phyloP scores from a whole-genome alignment of 2,888 invertebrate genomes.

The Romanomermis culicivorax region DNA sequence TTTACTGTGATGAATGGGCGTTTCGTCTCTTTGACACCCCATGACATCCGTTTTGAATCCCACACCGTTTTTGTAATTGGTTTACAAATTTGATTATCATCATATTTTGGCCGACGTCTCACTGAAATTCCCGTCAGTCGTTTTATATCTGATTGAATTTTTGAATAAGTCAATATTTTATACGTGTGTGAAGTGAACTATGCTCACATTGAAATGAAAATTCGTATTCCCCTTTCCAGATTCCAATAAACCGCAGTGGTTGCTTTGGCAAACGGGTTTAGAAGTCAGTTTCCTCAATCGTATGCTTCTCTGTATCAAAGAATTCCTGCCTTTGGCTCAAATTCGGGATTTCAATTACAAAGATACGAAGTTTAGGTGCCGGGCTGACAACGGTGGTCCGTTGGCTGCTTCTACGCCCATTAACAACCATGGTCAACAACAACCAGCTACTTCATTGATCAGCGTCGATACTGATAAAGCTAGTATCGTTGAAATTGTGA shows the following conservation, averaged over 20 bases:
- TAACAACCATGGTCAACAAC: neutral
- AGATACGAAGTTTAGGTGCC: constrained; percentile 11
- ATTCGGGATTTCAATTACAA: constrained; percentile 24
- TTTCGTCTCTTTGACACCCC: too few relatives aligned
- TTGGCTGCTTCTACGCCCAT: too few relatives aligned
- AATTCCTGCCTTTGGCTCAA: constrained; percentile 37
- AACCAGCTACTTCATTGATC: neutral
- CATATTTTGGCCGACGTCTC: too few relatives aligned
- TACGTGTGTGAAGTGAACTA: too few relatives aligned
- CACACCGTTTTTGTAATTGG: too few relatives aligned
- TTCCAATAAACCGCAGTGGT: constrained; percentile 45
- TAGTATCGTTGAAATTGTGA: neutral
- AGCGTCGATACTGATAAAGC: neutral
- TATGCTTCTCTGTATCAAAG: constrained; percentile 56
- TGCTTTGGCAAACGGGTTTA: constrained; percentile 76
- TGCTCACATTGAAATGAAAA: too few relatives aligned
- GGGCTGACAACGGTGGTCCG: neutral
- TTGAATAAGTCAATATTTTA: too few relatives aligned
- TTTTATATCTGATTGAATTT: too few relatives aligned
- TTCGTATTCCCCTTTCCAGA: neutral
- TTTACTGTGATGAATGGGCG: too few relatives aligned
- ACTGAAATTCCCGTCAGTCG: too few relatives aligned
- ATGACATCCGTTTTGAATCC: too few relatives aligned
- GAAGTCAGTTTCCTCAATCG: constrained; percentile 61
- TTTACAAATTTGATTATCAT: too few relatives aligned